phyloP scores from a whole-genome alignment of 2,888 invertebrate genomes.

The Aspidiotus destructor region DNA sequence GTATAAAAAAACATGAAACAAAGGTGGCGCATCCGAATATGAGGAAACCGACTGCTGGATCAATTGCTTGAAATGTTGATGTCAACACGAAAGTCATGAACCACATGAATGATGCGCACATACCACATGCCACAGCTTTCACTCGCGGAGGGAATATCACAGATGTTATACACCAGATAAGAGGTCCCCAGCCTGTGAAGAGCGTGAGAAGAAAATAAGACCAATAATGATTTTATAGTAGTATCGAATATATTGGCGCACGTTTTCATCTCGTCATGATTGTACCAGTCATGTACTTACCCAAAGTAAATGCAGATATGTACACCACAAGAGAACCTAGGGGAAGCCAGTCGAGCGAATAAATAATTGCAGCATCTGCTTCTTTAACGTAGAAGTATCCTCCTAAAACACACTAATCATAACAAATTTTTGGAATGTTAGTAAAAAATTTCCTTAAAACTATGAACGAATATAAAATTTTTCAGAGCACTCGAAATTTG shows the following conservation, averaged over 20 bases:
- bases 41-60: constrained; percentile 60
- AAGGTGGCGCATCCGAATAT: constrained; percentile 56
- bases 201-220: background rate
- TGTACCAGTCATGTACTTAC: constrained; percentile 40
- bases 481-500: too few relatives aligned
- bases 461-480: too few relatives aligned
- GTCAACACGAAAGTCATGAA: constrained; percentile 63
- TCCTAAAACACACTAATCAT: constrained; percentile 46
- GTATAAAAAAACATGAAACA: constrained; percentile 57
- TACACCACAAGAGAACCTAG: constrained; percentile 60
- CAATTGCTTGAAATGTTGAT: constrained; percentile 56
- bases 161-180: constrained; percentile 73
- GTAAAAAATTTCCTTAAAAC: background rate
- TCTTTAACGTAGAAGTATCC: constrained; percentile 54
- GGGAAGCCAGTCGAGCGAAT: constrained; percentile 57
- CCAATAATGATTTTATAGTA: background rate
- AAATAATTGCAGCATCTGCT: constrained; percentile 43
- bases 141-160: constrained; percentile 72
- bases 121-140: constrained; percentile 63
- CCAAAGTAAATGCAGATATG: constrained; percentile 64
- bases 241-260: too few relatives aligned
- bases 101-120: constrained; percentile 72
- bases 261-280: too few relatives aligned
- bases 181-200: constrained; percentile 55
- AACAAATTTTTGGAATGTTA: constrained; percentile 30